Evolutionary conservation across 92 coral and sea anemone genomes (phyloP).

Genomic region (Porites lobata): DNA sequence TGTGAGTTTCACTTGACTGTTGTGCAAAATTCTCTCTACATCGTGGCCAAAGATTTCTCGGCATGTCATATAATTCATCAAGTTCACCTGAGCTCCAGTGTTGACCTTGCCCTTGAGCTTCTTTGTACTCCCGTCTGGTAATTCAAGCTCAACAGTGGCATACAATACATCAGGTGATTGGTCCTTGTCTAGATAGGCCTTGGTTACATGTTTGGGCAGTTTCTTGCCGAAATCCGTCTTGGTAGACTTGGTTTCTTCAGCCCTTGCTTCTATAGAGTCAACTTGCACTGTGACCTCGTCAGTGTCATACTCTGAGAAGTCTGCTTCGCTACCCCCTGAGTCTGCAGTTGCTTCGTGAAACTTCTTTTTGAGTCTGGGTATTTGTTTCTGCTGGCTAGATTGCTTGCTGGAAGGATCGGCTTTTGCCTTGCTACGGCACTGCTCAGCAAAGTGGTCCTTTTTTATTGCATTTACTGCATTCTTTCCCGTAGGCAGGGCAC

Average conservation of each 20-base stretch:
- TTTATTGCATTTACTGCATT: slow-evolving; percentile 77
- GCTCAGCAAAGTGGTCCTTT: slow-evolving; percentile 76
- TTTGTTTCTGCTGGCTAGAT: slow-evolving; percentile 70
- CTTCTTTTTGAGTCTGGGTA: slow-evolving; percentile 67
- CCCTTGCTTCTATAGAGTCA: slow-evolving; percentile 65
- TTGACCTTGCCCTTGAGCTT: slow-evolving; percentile 80
- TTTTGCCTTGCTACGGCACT: slow-evolving; percentile 67
- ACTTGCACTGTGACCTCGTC: slow-evolving; percentile 79
- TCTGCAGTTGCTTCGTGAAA: slow-evolving; percentile 71
- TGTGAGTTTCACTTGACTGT: slow-evolving; percentile 79
- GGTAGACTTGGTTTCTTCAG: slow-evolving; percentile 72
- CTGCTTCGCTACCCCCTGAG: slow-evolving; percentile 68
- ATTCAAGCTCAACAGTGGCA: slow-evolving; percentile 76
- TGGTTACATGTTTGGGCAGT: slow-evolving; percentile 81
- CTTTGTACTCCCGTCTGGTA: slow-evolving; percentile 74
- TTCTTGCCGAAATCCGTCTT: slow-evolving; percentile 73
- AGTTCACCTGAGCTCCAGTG: slow-evolving; percentile 76
- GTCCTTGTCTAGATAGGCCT: slow-evolving; percentile 73
- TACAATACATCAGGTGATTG: slow-evolving; percentile 78
- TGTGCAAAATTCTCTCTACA: slow-evolving; percentile 72
- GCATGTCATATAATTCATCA: slow-evolving; percentile 77
- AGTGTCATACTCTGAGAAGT: slow-evolving; percentile 69
- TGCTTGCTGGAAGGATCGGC: slow-evolving; percentile 48
- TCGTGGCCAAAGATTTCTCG: slow-evolving; percentile 77
- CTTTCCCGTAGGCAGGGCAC: slow-evolving; percentile 74